These are phyloP conservation scores for Liolophura sinensis DNA, from an alignment of 1,140 invertebrate genomes.

Conservation along the genomic window DNA sequence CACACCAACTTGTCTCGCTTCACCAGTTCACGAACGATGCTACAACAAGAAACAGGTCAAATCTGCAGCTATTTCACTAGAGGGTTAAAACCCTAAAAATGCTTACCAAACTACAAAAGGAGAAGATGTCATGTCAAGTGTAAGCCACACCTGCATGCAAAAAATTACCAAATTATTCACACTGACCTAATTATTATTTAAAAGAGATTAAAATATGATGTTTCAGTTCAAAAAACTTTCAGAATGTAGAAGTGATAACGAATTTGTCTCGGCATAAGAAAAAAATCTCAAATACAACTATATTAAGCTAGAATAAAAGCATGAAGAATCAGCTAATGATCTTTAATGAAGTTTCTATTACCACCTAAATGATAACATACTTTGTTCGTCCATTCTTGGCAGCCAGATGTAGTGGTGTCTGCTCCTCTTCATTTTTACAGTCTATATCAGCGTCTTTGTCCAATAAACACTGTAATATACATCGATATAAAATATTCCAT, in stretches of 20 bases:
- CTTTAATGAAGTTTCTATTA: not conserved
- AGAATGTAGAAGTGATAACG: no score
- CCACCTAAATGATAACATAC: slow-evolving; percentile 29
- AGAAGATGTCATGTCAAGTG: no score
- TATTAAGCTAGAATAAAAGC: not conserved
- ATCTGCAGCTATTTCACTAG: no score
- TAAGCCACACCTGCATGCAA: no score
- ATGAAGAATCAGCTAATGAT: not conserved
- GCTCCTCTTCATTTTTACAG: slow-evolving; percentile 62
- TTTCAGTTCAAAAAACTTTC: not conserved
- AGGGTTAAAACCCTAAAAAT: no score
- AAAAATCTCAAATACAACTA: not conserved
- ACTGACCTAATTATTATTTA: not conserved
- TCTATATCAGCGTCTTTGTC: slow-evolving; percentile 54
- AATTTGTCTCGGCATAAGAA: not conserved
- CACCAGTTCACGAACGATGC: slow-evolving; percentile 60
- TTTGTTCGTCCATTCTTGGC: slow-evolving; percentile 58
- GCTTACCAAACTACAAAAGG: no score
- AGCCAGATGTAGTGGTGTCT: slow-evolving; percentile 62
- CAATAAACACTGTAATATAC: slow-evolving; percentile 47
- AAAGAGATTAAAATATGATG: no score
- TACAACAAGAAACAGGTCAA: slow-evolving; percentile 67
- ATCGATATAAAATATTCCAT: no score
- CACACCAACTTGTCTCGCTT: slow-evolving; percentile 52
- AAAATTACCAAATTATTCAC: no score